These are phyloP conservation scores for Cuniculus paca DNA, from an alignment of 2,797 vertebrate species.

Conservation along the genomic window DNA sequence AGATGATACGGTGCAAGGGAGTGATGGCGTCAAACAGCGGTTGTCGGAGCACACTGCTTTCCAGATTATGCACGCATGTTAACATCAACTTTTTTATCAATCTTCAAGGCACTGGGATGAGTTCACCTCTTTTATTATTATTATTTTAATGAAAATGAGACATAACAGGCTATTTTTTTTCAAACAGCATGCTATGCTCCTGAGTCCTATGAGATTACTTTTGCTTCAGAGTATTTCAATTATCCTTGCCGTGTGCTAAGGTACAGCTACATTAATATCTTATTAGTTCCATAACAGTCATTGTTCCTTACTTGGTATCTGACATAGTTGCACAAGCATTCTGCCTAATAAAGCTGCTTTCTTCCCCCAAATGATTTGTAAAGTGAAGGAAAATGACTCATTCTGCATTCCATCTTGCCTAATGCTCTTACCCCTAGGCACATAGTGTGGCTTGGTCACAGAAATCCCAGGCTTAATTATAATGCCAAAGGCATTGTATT, in stretches of 20 bases:
- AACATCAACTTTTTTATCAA: conserved; percentile 55
- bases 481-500: conserved; percentile 23
- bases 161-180: conserved; percentile 51
- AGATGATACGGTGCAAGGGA: conserved; percentile 55
- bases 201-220: conserved; percentile 73
- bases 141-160: conserved; percentile 73
- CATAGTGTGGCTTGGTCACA: conserved; percentile 56
- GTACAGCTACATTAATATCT: conserved; percentile 74
- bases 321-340: conserved; percentile 68
- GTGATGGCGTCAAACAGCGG: conserved; percentile 55
- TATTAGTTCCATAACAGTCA: conserved; percentile 80
- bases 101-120: conserved; percentile 74
- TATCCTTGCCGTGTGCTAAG: conserved; percentile 78
- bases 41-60: conserved; percentile 50
- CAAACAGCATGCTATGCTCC: conserved; percentile 70
- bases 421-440: conserved; percentile 59
- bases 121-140: conserved; percentile 54
- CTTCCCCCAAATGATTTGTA: conserved; percentile 64
- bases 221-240: conserved; percentile 84
- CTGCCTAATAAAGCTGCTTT: conserved; percentile 63
- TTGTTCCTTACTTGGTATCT: conserved; percentile 79
- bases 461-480: conserved; percentile 57
- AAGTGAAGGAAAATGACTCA: conserved; percentile 46
- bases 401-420: not conserved
- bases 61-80: conserved; percentile 47